Percentiles rank a stretch among this genome's conserved stretches.
Conservation (phyloP, 2,113 vertebrate genomes). For the Cariama cristata region DNA sequence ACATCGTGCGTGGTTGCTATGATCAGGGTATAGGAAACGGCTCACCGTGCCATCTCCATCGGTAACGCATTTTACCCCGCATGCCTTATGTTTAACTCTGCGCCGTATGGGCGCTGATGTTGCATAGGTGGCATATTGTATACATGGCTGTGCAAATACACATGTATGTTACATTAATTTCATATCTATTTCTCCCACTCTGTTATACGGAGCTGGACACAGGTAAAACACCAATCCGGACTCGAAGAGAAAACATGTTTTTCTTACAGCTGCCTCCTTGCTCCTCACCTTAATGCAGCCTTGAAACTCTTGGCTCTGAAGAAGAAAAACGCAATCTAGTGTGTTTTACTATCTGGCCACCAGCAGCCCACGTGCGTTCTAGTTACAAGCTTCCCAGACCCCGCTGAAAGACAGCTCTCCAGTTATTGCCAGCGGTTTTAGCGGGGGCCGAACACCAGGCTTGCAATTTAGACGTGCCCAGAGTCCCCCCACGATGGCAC, state of each 20-base stretch:
- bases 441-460: background rate
- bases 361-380: constrained; percentile 20
- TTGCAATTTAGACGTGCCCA: background rate
- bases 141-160: background rate
- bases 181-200: background rate
- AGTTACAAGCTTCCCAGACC: constrained; percentile 35
- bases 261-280: constrained; percentile 20
- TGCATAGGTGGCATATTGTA: background rate
- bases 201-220: background rate
- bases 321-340: constrained; percentile 40
- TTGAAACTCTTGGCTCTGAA: constrained; percentile 49
- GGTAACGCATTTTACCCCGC: background rate
- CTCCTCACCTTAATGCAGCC: constrained; percentile 58
- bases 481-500: background rate
- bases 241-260: constrained; percentile 20
- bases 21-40: background rate
- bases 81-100: background rate
- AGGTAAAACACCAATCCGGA: background rate
- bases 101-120: background rate
- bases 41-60: background rate
- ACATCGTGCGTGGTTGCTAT: background rate
- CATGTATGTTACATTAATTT: background rate
- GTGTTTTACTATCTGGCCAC: constrained; percentile 8
- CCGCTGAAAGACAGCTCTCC: constrained; percentile 13
- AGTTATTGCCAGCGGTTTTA: constrained; percentile 55